Conservation (phyloP, 1,140 invertebrate species). For the Eupristina koningsbergeri region DNA sequence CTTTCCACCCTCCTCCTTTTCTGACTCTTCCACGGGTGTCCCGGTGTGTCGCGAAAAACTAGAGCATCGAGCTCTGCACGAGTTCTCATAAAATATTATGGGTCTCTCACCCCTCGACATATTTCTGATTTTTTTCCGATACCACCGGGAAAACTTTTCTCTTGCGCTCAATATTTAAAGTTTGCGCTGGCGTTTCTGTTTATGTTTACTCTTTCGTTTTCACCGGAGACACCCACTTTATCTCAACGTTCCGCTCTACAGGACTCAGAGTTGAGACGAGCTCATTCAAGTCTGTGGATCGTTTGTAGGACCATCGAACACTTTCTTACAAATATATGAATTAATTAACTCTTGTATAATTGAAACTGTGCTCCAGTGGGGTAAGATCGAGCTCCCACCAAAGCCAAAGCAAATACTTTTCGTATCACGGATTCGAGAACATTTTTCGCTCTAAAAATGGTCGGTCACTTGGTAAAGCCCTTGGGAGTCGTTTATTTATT, state of each 20-base stretch:
- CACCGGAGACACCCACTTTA: no score
- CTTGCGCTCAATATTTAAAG: background rate
- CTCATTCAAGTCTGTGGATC: background rate
- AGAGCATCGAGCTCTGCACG: background rate
- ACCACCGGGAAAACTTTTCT: background rate
- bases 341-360: background rate
- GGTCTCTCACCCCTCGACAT: background rate
- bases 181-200: background rate
- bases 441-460: background rate
- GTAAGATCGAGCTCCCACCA: background rate
- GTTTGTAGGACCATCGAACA: background rate
- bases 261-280: no score
- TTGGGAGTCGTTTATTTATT: no score
- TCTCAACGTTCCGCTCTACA: no score
- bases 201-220: background rate
- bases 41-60: background rate
- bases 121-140: background rate
- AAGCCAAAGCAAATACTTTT: background rate
- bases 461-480: no score
- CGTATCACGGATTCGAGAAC: background rate
- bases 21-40: background rate
- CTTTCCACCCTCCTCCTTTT: background rate
- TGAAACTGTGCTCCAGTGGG: background rate
- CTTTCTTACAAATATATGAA: background rate
- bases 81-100: slow-evolving; percentile 7